Percentiles rank a stretch among this genome's conserved stretches.
Evolutionary conservation across 2,888 invertebrate genomes (phyloP).

Genomic region (Apamea sordens): DNA sequence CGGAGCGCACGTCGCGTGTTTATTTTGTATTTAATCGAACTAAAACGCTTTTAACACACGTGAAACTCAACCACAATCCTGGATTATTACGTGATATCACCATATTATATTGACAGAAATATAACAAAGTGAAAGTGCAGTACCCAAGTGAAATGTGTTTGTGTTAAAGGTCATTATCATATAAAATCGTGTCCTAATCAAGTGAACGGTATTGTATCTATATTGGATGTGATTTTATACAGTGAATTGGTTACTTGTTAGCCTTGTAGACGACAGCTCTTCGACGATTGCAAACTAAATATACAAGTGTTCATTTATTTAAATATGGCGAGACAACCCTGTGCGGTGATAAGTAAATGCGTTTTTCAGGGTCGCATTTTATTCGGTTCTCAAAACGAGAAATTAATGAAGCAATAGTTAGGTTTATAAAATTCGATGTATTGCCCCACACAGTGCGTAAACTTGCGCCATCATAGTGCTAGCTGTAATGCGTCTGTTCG

Average conservation of each 20-base stretch:
- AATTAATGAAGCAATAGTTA: constrained; percentile 50
- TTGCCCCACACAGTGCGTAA: constrained; percentile 60
- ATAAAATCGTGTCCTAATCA: constrained; percentile 77
- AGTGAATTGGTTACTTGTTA: constrained; percentile 81
- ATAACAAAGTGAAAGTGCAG: constrained; percentile 56
- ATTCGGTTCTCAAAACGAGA: constrained; percentile 59
- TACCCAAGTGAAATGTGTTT: constrained; percentile 73
- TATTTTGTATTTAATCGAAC: constrained; percentile 65
- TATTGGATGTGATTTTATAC: constrained; percentile 81
- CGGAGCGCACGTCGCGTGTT: constrained; percentile 80
- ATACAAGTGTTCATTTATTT: constrained; percentile 81
- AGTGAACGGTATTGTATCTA: constrained; percentile 82
- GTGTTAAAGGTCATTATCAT: constrained; percentile 83
- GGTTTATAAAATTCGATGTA: constrained; percentile 52
- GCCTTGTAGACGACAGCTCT: constrained; percentile 81
- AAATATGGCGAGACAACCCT: constrained; percentile 80
- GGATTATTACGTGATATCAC: constrained; percentile 38
- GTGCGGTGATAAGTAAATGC: constrained; percentile 79
- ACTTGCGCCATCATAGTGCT: constrained; percentile 70
- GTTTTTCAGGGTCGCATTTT: constrained; percentile 79
- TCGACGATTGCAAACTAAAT: constrained; percentile 77
- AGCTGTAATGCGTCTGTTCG: constrained; percentile 67
- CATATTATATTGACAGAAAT: constrained; percentile 40
- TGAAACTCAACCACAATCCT: constrained; percentile 28
- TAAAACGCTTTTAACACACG: constrained; percentile 50